Conservation (phyloP, 2,797 vertebrate species). For the Coregonus suidteri region DNA sequence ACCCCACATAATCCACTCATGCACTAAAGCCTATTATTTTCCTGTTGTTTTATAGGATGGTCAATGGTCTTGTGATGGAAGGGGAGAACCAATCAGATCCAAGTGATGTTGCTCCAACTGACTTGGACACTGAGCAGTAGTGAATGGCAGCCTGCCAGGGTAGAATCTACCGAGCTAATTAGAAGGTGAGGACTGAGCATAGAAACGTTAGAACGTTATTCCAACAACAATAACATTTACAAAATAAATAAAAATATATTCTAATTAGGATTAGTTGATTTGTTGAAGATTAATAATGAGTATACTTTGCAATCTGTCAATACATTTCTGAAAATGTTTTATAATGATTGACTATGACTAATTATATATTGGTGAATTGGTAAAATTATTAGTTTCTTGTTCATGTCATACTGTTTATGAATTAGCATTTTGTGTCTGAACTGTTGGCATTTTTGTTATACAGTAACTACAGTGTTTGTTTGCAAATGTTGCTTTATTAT, state of each 20-base stretch:
- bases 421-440: background rate
- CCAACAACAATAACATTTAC: background rate
- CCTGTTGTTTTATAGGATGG: conserved; percentile 68
- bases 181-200: conserved; percentile 1
- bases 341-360: background rate
- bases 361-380: too few species aligned
- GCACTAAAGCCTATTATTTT: conserved; percentile 55
- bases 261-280: background rate
- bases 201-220: conserved; percentile 8
- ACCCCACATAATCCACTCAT: conserved; percentile 48
- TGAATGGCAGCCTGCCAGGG: conserved; percentile 55
- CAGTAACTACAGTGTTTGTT: background rate
- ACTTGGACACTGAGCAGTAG: conserved; percentile 47
- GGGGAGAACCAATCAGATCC: conserved; percentile 50
- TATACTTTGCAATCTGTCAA: background rate
- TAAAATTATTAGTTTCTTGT: background rate
- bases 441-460: background rate
- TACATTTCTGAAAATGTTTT: background rate
- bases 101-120: conserved; percentile 42
- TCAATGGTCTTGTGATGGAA: conserved; percentile 57
- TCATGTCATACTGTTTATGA: background rate
- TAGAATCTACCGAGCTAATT: conserved; percentile 64
- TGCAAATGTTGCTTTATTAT: background rate
- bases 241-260: background rate
- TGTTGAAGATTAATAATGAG: background rate